phyloP scores from a whole-genome alignment of 1,140 invertebrate genomes.

The Drosophila neocordata region DNA sequence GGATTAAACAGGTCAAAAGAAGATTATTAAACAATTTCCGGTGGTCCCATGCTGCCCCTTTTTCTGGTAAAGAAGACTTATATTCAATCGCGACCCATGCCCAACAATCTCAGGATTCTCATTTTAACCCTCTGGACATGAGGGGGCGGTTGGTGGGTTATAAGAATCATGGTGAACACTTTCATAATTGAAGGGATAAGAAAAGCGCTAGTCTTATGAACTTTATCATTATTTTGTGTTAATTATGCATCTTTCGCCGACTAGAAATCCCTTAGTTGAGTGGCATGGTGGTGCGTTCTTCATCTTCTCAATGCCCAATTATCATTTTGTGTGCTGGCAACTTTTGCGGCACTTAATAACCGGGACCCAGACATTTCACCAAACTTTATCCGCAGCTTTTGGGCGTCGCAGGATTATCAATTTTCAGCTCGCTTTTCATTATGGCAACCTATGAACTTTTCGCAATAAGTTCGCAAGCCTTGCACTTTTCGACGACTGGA shows the following conservation, averaged over 20 bases:
- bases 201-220: constrained; percentile 62
- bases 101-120: constrained; percentile 23
- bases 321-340: constrained; percentile 71
- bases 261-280: constrained; percentile 6
- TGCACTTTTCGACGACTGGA: constrained; percentile 51
- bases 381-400: constrained; percentile 65
- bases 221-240: constrained; percentile 80
- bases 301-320: constrained; percentile 67
- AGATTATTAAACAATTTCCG: constrained; percentile 69
- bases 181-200: constrained; percentile 60
- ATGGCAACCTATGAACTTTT: constrained; percentile 72
- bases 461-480: constrained; percentile 61
- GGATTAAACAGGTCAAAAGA: constrained; percentile 45
- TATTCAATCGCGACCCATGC: background rate
- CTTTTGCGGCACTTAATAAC: constrained; percentile 77
- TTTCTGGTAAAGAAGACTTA: background rate
- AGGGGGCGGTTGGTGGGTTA: constrained; percentile 94
- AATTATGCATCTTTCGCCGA: constrained; percentile 74
- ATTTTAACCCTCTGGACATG: constrained; percentile 97
- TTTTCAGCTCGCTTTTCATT: constrained; percentile 65
- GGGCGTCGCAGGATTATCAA: constrained; percentile 54
- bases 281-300: constrained; percentile 12
- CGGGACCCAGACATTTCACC: constrained; percentile 39
- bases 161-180: constrained; percentile 21
- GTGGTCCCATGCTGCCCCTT: background rate